A percentile compares a stretch with the other conserved stretches of the same genome.
These are phyloP conservation scores for Rhinella marina DNA, from an alignment of 2,797 vertebrate genomes.

Conservation along the genomic window DNA sequence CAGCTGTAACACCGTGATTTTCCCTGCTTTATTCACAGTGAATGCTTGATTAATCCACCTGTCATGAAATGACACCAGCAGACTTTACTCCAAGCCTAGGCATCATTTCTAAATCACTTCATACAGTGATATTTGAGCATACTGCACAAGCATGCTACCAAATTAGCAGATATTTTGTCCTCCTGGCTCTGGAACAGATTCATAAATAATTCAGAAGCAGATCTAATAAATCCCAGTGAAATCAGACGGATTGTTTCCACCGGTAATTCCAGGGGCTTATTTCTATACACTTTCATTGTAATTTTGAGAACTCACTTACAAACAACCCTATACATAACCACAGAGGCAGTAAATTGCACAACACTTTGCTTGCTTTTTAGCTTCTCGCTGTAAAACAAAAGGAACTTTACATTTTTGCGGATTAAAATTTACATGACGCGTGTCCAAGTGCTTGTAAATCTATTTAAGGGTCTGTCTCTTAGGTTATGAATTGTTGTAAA, in stretches of 20 bases:
- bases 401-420: not conserved
- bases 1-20: constrained; percentile 34
- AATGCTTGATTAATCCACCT: constrained; percentile 50
- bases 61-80: constrained; percentile 44
- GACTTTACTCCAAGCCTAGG: constrained; percentile 2
- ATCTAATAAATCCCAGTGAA: constrained; percentile 57
- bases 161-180: constrained; percentile 46
- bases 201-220: constrained; percentile 48
- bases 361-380: constrained; percentile 5
- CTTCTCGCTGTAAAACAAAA: not conserved
- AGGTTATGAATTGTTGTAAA: not conserved
- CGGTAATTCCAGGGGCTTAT: constrained; percentile 39
- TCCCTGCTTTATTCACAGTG: constrained; percentile 32
- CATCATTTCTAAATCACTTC: constrained; percentile 40
- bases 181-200: not conserved
- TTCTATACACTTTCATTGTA: constrained; percentile 7
- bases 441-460: not conserved
- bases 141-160: constrained; percentile 6
- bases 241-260: constrained; percentile 42
- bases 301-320: constrained; percentile 14
- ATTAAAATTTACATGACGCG: not conserved
- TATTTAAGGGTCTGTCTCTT: constrained; percentile 4
- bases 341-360: constrained; percentile 3
- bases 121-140: constrained; percentile 26
- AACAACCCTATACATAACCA: constrained; percentile 27